Evolutionary conservation across 1,140 invertebrate species (phyloP).

Genomic region (Halyomorpha halys): DNA sequence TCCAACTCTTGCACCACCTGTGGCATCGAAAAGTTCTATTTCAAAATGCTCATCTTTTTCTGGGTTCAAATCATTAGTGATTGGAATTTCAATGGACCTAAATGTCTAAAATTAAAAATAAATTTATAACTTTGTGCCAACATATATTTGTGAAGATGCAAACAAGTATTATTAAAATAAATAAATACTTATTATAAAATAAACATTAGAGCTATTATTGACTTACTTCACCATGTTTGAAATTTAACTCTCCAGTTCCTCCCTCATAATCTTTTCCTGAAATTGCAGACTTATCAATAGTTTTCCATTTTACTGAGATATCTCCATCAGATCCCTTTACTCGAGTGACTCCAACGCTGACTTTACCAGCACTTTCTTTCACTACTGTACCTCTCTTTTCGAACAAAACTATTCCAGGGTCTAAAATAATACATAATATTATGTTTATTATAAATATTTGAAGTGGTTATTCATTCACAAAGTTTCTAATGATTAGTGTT

Average conservation of each 20-base stretch:
- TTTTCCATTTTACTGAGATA: conserved; percentile 45
- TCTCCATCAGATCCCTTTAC: conserved; percentile 47
- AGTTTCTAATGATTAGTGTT: too few species aligned
- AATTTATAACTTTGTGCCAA: too few species aligned
- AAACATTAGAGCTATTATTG: too few species aligned
- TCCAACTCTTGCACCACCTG: conserved; percentile 46
- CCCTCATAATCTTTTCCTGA: conserved; percentile 46
- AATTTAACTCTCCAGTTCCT: conserved; percentile 43
- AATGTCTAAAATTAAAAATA: conserved; percentile 32
- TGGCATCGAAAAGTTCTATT: conserved; percentile 44
- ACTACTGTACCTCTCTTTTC: conserved; percentile 48
- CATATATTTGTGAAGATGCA: too few species aligned
- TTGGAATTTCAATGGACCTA: conserved; percentile 45
- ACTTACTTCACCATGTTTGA: conserved; percentile 47
- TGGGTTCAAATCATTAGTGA: conserved; percentile 49
- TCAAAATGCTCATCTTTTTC: conserved; percentile 59
- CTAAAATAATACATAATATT: conserved; percentile 34
- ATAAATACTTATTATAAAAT: too few species aligned
- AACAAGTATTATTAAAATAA: too few species aligned
- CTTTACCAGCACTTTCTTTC: conserved; percentile 48
- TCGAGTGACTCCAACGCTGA: conserved; percentile 43
- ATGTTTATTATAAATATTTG: too few species aligned
- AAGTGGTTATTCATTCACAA: too few species aligned
- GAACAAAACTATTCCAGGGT: conserved; percentile 51
- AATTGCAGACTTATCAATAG: conserved; percentile 48